These are phyloP conservation scores for Alectura lathami DNA, from an alignment of 2,113 vertebrate genomes.

Conservation along the genomic window DNA sequence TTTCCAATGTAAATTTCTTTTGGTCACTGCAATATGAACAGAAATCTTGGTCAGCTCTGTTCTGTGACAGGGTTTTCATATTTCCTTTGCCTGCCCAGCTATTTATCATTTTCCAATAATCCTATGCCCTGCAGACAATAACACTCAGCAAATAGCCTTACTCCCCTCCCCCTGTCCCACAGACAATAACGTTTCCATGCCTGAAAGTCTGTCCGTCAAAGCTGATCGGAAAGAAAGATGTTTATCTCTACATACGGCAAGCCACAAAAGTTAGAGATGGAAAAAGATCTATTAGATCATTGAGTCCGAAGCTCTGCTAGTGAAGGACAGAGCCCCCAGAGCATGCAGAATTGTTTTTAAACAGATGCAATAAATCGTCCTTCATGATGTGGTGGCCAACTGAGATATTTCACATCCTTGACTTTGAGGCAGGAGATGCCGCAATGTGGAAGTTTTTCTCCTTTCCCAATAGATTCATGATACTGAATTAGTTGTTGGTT, in stretches of 20 bases:
- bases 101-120: constrained; percentile 91
- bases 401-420: constrained; percentile 54
- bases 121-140: constrained; percentile 79
- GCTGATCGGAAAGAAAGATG: constrained; percentile 57
- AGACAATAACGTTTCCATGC: constrained; percentile 59
- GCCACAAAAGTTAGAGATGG: constrained; percentile 42
- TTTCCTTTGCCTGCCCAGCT: constrained; percentile 72
- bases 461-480: constrained; percentile 54
- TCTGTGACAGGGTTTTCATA: constrained; percentile 72
- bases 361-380: constrained; percentile 50
- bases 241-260: constrained; percentile 64
- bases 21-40: constrained; percentile 55
- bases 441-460: constrained; percentile 52
- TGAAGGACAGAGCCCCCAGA: constrained; percentile 27
- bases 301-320: background rate
- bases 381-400: constrained; percentile 16
- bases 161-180: background rate
- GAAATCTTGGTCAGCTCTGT: constrained; percentile 60
- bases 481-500: constrained; percentile 62
- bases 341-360: constrained; percentile 3
- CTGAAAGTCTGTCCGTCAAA: constrained; percentile 44
- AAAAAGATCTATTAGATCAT: constrained; percentile 62
- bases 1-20: constrained; percentile 76
- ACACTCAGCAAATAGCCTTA: constrained; percentile 57
- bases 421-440: constrained; percentile 61